Conservation (phyloP, 2,888 invertebrate genomes). For the Caradrina kadenii region DNA sequence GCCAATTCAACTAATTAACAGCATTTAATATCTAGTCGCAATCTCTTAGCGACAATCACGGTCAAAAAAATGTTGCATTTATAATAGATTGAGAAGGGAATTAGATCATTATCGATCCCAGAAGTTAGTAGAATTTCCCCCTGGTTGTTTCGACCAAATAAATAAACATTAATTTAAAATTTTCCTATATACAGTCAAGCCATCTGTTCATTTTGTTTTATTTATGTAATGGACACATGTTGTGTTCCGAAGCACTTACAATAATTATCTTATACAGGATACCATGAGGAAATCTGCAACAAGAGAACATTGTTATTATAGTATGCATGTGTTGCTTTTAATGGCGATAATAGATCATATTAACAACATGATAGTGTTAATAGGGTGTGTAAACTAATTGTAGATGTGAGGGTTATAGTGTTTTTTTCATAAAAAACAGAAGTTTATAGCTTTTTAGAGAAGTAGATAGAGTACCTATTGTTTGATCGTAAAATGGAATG, state of each 20-base stretch:
- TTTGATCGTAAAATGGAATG: not conserved
- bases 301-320: constrained; percentile 51
- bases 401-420: constrained; percentile 3
- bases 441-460: not conserved
- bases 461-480: not conserved
- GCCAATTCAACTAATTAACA: too few species aligned
- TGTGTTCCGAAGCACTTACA: constrained; percentile 67
- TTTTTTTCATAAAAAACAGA: not conserved
- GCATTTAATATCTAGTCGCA: too few species aligned
- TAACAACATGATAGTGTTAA: constrained; percentile 38
- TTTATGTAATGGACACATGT: constrained; percentile 26
- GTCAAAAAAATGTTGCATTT: too few species aligned
- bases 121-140: too few species aligned
- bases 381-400: constrained; percentile 22
- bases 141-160: not conserved
- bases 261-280: constrained; percentile 69
- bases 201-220: constrained; percentile 47
- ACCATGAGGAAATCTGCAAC: constrained; percentile 76
- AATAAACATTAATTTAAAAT: not conserved
- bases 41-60: too few species aligned
- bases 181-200: not conserved
- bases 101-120: too few species aligned
- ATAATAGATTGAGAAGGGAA: too few species aligned
- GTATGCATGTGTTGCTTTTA: constrained; percentile 37
- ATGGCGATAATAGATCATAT: constrained; percentile 36